Evolutionary conservation across 1,140 invertebrate genomes (phyloP).

Genomic region (Megathymus violae): DNA sequence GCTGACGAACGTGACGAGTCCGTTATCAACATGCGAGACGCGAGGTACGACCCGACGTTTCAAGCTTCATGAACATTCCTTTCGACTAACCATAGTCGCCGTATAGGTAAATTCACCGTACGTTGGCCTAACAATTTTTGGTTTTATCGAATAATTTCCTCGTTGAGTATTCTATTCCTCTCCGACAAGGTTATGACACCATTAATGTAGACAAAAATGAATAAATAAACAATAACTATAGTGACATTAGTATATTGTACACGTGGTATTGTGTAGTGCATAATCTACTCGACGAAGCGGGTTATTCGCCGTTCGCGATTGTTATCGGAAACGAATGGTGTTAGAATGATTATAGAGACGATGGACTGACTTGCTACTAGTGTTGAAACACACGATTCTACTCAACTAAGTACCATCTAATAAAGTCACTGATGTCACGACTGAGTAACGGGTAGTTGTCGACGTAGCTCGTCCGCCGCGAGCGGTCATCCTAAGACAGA

Average conservation of each 20-base stretch:
- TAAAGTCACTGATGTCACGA: too few relatives aligned
- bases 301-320: slow-evolving; percentile 39
- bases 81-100: slow-evolving; percentile 1
- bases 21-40: too few relatives aligned
- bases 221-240: slow-evolving; percentile 51
- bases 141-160: slow-evolving; percentile 9
- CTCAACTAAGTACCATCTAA: too few relatives aligned
- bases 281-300: slow-evolving; percentile 42
- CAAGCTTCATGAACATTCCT: slow-evolving; percentile 2
- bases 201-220: slow-evolving; percentile 39
- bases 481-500: slow-evolving; percentile 5
- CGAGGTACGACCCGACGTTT: background rate
- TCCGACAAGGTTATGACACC: slow-evolving; percentile 20
- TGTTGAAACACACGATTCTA: too few relatives aligned
- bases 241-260: slow-evolving; percentile 43
- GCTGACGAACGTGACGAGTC: slow-evolving; percentile 36
- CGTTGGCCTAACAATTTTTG: slow-evolving; percentile 23
- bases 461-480: too few relatives aligned
- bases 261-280: slow-evolving; percentile 47
- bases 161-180: slow-evolving; percentile 17
- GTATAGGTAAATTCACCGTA: slow-evolving; percentile 6
- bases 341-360: background rate
- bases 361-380: too few relatives aligned
- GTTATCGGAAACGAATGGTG: slow-evolving; percentile 1
- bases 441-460: too few relatives aligned